These are phyloP conservation scores for Ormyrus thymus DNA, from an alignment of 2,888 invertebrate genomes.

Conservation along the genomic window DNA sequence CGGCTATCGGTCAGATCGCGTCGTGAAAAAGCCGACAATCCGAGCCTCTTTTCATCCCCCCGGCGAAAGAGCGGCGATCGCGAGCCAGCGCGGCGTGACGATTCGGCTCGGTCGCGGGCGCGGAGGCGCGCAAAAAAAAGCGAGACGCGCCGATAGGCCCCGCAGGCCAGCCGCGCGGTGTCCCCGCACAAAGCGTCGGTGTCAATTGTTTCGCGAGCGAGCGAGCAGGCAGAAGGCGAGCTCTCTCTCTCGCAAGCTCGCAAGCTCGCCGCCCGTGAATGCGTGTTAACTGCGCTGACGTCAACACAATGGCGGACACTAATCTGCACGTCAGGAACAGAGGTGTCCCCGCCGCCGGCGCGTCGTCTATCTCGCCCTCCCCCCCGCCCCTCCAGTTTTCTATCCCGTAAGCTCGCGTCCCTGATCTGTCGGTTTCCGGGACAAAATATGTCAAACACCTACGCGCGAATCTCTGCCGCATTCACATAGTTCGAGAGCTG, in stretches of 20 bases:
- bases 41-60: too few species aligned
- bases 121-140: too few species aligned
- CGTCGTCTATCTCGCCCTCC: conserved; percentile 31
- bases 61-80: too few species aligned
- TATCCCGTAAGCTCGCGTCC: conserved; percentile 61
- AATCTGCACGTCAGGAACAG: conserved; percentile 75
- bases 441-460: conserved; percentile 74
- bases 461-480: conserved; percentile 20
- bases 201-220: conserved; percentile 61
- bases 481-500: neutral
- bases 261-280: conserved; percentile 27
- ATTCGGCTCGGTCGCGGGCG: too few species aligned
- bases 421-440: conserved; percentile 73
- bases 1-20: too few species aligned
- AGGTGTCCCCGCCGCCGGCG: conserved; percentile 63
- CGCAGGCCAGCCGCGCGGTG: conserved; percentile 12
- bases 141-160: too few species aligned
- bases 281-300: conserved; percentile 73
- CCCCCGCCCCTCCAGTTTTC: conserved; percentile 46
- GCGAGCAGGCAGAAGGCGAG: conserved; percentile 17
- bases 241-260: conserved; percentile 11
- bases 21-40: too few species aligned
- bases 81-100: too few species aligned
- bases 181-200: conserved; percentile 15
- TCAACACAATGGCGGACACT: conserved; percentile 75